Evolutionary conservation across 2,797 vertebrate species (phyloP).

Genomic region (Gobionotothen gibberifrons): DNA sequence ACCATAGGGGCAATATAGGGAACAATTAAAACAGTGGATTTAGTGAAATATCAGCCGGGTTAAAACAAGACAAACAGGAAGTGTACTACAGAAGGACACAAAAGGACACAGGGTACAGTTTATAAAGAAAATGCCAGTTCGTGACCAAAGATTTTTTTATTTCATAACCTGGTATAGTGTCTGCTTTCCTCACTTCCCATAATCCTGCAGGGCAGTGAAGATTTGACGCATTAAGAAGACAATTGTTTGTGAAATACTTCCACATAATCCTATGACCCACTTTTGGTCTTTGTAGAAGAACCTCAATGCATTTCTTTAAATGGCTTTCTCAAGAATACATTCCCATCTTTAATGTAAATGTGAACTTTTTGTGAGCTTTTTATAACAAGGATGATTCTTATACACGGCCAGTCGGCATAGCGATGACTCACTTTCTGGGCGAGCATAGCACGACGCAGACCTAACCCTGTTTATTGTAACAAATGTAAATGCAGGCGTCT

Average conservation of each 20-base stretch:
- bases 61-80: too few relatives aligned
- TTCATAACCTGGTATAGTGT: slow-evolving; percentile 13
- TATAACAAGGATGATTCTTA: slow-evolving; percentile 18
- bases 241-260: slow-evolving; percentile 69
- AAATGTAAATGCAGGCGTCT: slow-evolving; percentile 51
- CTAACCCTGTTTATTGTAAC: slow-evolving; percentile 47
- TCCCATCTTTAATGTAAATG: slow-evolving; percentile 68
- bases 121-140: too few relatives aligned
- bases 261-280: slow-evolving; percentile 74
- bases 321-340: slow-evolving; percentile 58
- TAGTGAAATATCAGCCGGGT: too few relatives aligned
- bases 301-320: slow-evolving; percentile 54
- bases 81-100: too few relatives aligned
- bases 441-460: slow-evolving; percentile 44
- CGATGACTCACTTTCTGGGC: slow-evolving; percentile 49
- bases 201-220: slow-evolving; percentile 56
- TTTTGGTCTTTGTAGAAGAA: slow-evolving; percentile 56
- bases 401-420: slow-evolving; percentile 42
- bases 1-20: too few relatives aligned
- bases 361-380: slow-evolving; percentile 34
- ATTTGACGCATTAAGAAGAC: slow-evolving; percentile 60
- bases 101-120: too few relatives aligned
- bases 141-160: slow-evolving; percentile 19
- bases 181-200: slow-evolving; percentile 28
- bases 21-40: too few relatives aligned